Evolutionary conservation across 1,140 invertebrate species (phyloP), one percentile per base, ranked within the genome.

Genomic region (Diploscapter pachys): DNA sequence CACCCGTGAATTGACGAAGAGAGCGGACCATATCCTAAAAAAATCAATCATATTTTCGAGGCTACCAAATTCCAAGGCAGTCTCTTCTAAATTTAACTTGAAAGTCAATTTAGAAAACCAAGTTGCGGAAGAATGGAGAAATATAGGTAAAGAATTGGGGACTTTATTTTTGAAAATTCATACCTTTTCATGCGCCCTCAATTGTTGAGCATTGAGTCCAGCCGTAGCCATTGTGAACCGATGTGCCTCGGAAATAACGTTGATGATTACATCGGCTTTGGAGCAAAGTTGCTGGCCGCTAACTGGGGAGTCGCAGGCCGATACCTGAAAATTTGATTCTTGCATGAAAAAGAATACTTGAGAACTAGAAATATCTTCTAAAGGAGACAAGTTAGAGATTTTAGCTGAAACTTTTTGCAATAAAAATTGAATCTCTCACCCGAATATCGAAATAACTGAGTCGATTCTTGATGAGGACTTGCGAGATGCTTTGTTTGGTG

Each of bases 301-400:
- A 11, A 72, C 76, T 49, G 83, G 83, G 5, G 80, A 80, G 70
- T 84, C 83, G 63, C 82, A 85, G 13, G 83, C 83, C 5, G 69
- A 62, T 54, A 81, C 79, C 69, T 76, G 57, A 75, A 80, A 63
- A 2, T 57, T 6, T 55, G 31, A 13, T 49, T n/a, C 13, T 51
- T 13, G 4, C 31, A 49, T 49, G 62, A 48, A 4, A 11, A 63
- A 50, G 9, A 49, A 67, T 31, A 49, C 11, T 55, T 11, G 66
- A 68, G 49, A 68, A 0, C 4, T 56, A n/a, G 51, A 54, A 54
- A n/a, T 55, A 54, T 55, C 57, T 54, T 55, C 9, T 4, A 62
- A 51, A 9, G 8, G 31, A 31, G 31, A 31, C 31, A 31, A 31
- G 31, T 31, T 31, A 59, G 57, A 13, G 9, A 59, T 59, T 11